Evolutionary conservation across 2,113 vertebrate genomes (phyloP).

Genomic region (Elachura formosa): DNA sequence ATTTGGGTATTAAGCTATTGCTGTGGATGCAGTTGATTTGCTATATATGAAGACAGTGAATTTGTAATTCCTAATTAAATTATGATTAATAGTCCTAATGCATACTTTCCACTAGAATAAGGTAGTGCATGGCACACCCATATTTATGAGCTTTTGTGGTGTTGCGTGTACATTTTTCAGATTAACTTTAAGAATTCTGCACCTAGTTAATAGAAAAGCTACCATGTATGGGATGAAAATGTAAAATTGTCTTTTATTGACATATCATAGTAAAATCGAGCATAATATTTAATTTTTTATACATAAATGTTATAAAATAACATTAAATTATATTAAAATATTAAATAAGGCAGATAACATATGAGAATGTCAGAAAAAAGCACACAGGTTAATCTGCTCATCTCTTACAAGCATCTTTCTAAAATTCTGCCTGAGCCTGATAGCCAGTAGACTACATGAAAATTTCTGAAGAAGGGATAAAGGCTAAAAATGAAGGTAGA

Average conservation of each 20-base stretch:
- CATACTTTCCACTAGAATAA: background rate
- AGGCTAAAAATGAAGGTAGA: background rate
- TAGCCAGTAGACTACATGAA: background rate
- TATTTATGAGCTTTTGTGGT: background rate
- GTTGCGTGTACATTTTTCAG: background rate
- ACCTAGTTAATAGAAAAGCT: background rate
- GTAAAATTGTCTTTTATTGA: background rate
- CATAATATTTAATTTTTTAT: background rate
- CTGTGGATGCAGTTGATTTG: background rate
- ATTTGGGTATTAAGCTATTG: background rate
- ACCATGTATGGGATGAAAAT: background rate
- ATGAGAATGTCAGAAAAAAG: background rate
- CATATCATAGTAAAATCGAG: background rate
- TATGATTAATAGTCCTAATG: background rate
- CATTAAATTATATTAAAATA: too few species aligned
- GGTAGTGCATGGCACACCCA: background rate
- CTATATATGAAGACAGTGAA: background rate
- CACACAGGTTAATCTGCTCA: background rate
- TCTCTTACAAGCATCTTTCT: background rate
- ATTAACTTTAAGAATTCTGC: background rate
- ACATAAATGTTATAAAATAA: too few species aligned
- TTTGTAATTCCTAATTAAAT: background rate
- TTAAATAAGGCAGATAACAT: too few species aligned
- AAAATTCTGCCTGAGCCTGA: slow-evolving; percentile 14
- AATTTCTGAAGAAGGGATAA: background rate